Percentiles rank a stretch among this genome's conserved stretches.
Evolutionary conservation across 1,140 invertebrate species (phyloP).

Genomic region (Drosophila insularis): DNA sequence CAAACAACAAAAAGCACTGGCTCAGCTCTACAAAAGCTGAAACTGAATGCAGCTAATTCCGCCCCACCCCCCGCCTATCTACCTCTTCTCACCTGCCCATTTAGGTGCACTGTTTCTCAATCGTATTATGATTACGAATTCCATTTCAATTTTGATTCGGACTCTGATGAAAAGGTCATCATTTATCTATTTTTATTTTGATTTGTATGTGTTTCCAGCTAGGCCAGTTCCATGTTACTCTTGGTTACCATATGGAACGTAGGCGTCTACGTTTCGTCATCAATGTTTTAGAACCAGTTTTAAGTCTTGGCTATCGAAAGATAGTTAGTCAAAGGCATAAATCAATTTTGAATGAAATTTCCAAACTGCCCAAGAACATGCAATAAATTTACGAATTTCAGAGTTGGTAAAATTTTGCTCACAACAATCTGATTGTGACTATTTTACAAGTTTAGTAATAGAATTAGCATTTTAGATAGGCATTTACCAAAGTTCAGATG

Average conservation of each 20-base stretch:
- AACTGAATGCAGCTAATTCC: background rate
- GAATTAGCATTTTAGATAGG: too few species aligned
- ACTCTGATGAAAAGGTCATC: background rate
- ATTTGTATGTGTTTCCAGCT: background rate
- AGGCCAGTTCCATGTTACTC: background rate
- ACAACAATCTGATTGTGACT: too few species aligned
- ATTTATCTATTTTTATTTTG: background rate
- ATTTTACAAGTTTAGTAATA: too few species aligned
- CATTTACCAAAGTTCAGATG: too few species aligned
- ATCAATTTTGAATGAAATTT: too few species aligned
- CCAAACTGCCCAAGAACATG: too few species aligned
- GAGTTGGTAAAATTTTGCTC: too few species aligned
- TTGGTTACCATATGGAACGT: too few species aligned
- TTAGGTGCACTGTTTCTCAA: background rate
- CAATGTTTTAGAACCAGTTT: background rate
- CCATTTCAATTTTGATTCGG: background rate
- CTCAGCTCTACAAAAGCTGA: background rate
- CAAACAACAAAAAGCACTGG: slow-evolving; percentile 1
- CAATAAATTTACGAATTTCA: too few species aligned
- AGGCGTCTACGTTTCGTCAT: background rate
- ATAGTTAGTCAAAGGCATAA: background rate
- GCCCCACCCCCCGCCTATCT: background rate
- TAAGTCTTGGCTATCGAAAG: background rate
- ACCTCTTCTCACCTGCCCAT: background rate
- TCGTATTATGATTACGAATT: slow-evolving; percentile 10